Base-by-base conservation (phyloP, 1,140 invertebrate species). In the Rhagoletis zephyria region DNA sequence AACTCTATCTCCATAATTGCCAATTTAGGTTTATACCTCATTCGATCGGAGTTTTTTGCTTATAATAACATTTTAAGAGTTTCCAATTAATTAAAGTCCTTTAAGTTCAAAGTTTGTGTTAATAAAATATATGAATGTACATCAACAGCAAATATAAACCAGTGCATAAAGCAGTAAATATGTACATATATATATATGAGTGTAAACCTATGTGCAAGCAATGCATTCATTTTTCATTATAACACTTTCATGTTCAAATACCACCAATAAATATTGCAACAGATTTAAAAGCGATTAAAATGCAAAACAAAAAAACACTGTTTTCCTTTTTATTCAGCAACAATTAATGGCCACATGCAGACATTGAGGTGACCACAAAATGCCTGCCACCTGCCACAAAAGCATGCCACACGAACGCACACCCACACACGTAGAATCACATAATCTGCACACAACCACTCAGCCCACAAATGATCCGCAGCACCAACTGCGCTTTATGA, bases 261-360 rank as follows among this genome's bases (percentile, higher is more conserved):
- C 70, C 70, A n/a, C 42, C 70, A 74, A 74, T 74, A 74, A 74
- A 74, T 74, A 74, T 74, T 74, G 6, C n/a, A 74, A 74, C 45
- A 42, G 70, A 45, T 74, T 74, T 74, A 16, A 74, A 74, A 74
- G 70, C 70, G 70, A 74, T 74, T 74, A 48, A 74, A 45, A 74
- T 16, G 70, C 70, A 74, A 74, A 30, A 30, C n/a, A 30, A 30
- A 30, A 30, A 40, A 74, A 74, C 45, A 6, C 42, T 5, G 14
- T 42, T n/a, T 48, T 74, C 19, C 48, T 63, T 74, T 74, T 74
- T 42, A 74, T 6, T 10, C 70, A 45, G 48, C 70, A 74, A 74
- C 70, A 48, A 74, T 74, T 74, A 74, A 74, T 74, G 48, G 48
- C 70, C 70, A 42, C 70, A 74, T 51, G 42, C 40, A 42, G 70